Conservation (phyloP, 2,888 invertebrate genomes). For the Chrysina gloriosa region DNA sequence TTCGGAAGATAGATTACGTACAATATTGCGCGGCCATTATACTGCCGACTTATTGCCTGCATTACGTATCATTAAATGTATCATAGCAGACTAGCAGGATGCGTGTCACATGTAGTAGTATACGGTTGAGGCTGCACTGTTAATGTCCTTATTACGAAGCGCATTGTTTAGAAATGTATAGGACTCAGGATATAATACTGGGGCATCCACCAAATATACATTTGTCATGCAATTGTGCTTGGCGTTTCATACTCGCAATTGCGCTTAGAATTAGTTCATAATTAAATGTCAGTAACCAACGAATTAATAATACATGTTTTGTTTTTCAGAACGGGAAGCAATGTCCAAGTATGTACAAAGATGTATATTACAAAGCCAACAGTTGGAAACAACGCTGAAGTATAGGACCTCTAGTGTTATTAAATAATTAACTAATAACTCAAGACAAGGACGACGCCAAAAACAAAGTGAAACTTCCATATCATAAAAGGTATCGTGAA, state of each 20-base stretch:
- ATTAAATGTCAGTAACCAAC: background rate
- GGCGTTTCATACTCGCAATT: background rate
- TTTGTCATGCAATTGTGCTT: background rate
- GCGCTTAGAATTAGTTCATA: too few relatives aligned
- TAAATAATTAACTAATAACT: slow-evolving; percentile 9
- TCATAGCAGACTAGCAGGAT: slow-evolving; percentile 20
- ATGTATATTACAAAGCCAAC: slow-evolving; percentile 93
- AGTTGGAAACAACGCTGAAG: slow-evolving; percentile 86
- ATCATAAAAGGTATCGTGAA: slow-evolving; percentile 40
- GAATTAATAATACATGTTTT: background rate
- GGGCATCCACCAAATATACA: background rate
- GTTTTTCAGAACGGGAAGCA: slow-evolving; percentile 79
- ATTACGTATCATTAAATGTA: slow-evolving; percentile 36
- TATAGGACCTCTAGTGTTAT: slow-evolving; percentile 18
- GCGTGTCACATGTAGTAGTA: slow-evolving; percentile 9
- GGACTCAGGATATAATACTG: background rate
- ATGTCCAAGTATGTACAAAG: slow-evolving; percentile 92
- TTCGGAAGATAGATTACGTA: slow-evolving; percentile 30
- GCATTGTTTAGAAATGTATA: slow-evolving; percentile 9
- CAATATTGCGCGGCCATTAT: slow-evolving; percentile 34
- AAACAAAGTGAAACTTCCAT: slow-evolving; percentile 37
- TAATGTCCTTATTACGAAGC: slow-evolving; percentile 18
- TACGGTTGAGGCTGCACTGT: background rate
- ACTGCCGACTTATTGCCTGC: slow-evolving; percentile 31
- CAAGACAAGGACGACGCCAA: background rate